Conservation (phyloP, 2,888 invertebrate genomes). For the Pyrrhosoma nymphula region DNA sequence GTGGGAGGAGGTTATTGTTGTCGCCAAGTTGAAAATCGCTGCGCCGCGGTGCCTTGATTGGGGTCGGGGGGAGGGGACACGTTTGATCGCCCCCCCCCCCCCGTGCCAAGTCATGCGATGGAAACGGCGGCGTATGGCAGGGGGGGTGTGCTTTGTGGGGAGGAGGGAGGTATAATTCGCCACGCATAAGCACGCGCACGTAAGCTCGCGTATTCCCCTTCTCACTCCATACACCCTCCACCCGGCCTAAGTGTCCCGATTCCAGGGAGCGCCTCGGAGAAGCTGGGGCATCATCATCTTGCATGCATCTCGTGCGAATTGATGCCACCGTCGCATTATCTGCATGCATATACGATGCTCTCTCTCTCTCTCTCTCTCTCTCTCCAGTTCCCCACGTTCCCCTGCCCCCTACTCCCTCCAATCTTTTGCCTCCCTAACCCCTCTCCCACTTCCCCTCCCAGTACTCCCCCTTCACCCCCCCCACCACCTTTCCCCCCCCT, state of each 20-base stretch:
- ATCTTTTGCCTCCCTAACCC: constrained; percentile 12
- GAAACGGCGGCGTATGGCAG: background rate
- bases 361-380: constrained; percentile 70
- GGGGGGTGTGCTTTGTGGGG: background rate
- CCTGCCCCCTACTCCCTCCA: constrained; percentile 68
- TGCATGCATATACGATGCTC: constrained; percentile 29
- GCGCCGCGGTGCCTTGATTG: no score
- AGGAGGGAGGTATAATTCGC: background rate
- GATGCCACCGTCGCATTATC: constrained; percentile 24
- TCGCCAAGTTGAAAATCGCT: no score
- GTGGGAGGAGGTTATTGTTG: no score
- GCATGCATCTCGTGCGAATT: constrained; percentile 8
- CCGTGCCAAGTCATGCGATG: background rate
- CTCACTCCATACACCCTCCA: no score
- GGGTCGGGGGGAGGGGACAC: no score
- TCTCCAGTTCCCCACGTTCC: constrained; percentile 65
- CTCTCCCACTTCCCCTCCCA: constrained; percentile 49
- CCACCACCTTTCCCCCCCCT: background rate
- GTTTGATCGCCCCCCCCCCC: no score
- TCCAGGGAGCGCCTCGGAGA: background rate
- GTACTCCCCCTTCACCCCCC: background rate
- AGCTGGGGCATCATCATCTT: background rate
- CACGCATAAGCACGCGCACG: background rate
- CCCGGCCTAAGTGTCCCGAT: constrained; percentile 16
- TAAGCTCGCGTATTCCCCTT: background rate